Conservation (phyloP, 2,113 vertebrate genomes). For the Syngnathus typhle region DNA sequence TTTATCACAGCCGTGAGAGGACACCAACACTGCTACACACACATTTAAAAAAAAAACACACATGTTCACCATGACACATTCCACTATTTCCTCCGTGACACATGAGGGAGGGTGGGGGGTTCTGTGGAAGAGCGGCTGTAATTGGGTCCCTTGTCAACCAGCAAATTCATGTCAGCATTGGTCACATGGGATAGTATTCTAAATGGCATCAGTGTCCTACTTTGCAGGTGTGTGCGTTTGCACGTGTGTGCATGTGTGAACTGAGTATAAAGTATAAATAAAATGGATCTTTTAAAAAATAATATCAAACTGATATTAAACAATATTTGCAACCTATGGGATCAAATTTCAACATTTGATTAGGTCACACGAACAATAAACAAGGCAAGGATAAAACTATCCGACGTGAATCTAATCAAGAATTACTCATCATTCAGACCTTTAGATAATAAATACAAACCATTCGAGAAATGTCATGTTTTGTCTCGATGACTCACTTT, state of each 20-base stretch:
- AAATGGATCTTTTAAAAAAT: background rate
- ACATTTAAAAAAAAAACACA: constrained; percentile 3
- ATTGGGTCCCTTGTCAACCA: constrained; percentile 68
- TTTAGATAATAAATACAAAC: constrained; percentile 53
- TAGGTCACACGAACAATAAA: background rate
- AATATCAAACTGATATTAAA: background rate
- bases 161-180: constrained; percentile 62
- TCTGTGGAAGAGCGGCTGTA: constrained; percentile 54
- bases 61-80: constrained; percentile 18
- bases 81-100: constrained; percentile 23
- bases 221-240: constrained; percentile 39
- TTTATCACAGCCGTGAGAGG: constrained; percentile 37
- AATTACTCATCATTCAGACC: constrained; percentile 39
- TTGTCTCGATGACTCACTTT: constrained; percentile 25
- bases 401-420: constrained; percentile 48
- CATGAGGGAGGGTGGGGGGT: constrained; percentile 27
- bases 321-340: background rate
- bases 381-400: background rate
- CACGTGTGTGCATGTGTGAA: background rate
- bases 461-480: constrained; percentile 35
- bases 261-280: background rate
- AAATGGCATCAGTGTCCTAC: constrained; percentile 71
- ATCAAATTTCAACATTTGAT: too few species aligned
- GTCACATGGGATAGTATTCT: constrained; percentile 65
- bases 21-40: constrained; percentile 40